Conservation (phyloP, 2,888 invertebrate species). For the Cantharis rufa region DNA sequence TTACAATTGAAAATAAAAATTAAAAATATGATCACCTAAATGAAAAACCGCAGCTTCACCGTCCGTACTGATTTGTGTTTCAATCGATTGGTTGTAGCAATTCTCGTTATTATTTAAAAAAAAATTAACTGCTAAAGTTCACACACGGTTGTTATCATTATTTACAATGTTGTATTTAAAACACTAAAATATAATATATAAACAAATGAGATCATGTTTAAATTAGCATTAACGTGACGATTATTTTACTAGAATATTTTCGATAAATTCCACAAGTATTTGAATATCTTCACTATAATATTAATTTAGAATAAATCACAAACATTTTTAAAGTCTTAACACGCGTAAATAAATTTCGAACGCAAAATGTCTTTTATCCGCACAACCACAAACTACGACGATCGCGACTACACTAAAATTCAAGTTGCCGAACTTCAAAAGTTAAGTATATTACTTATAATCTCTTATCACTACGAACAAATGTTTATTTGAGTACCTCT, state of each 20-base stretch:
- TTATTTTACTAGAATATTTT: neutral
- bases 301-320: neutral
- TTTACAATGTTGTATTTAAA: neutral
- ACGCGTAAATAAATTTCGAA: neutral
- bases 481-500: neutral
- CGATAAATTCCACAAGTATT: neutral
- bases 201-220: conserved; percentile 16
- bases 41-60: neutral
- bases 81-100: neutral
- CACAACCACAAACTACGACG: neutral
- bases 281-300: neutral
- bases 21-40: neutral
- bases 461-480: neutral
- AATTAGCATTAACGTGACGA: conserved; percentile 2
- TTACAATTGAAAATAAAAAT: too few species aligned
- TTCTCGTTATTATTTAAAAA: neutral
- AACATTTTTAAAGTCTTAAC: neutral
- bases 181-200: neutral
- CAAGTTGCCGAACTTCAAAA: neutral
- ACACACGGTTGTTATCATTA: neutral
- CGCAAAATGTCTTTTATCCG: neutral
- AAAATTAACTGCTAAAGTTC: neutral
- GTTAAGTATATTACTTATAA: neutral
- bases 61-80: neutral
- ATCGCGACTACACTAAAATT: neutral